Base-by-base conservation (phyloP, 2,888 invertebrate genomes). In the Parnassius orleans region DNA sequence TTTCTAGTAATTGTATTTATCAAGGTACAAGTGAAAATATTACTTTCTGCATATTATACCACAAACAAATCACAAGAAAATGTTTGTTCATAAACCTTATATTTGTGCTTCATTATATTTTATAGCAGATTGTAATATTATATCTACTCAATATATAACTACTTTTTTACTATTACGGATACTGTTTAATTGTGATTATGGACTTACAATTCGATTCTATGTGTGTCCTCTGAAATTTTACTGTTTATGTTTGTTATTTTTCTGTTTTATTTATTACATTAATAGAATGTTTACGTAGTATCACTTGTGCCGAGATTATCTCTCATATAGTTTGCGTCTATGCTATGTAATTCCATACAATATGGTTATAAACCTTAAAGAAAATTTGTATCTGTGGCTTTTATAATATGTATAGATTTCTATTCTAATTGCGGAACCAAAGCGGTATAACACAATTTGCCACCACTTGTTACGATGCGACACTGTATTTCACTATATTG, bases 391-490 rank as follows among this genome's bases (percentile, higher is more conserved):
- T 75, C 77, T 70, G 70, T 72, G 70, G 73, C 70, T 74, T 81
- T 72, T 78, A 78, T 75, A 48, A 55, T 55, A 73, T 73, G 64
- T 70, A 69, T 72, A 73, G 68, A 73, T 43, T 33, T 63, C 43
- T 72, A 70, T 68, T 48, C 48, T 70, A 77, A 84, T 79, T 81
- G 82, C 86, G 81, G 77, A 84, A 89, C 89, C 88, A 89, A 89
- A 89, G 88, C 82, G 76, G 81, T 79, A 78, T 78, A 78, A 75
- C 76, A 80, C 76, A 69, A 75, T 77, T 81, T 83, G 84, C 87
- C 87, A 84, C 84, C 89, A 90, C 89, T 89, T 70, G 86, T 86
- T 85, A 86, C 68, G 75, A 79, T 81, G 72, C 75, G 73, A 81
- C 85, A 85, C 84, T 73, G 50, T 62, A 72, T 75, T 67, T 69